Conservation (phyloP, 2,113 vertebrate species). For the Corapipo altera region DNA sequence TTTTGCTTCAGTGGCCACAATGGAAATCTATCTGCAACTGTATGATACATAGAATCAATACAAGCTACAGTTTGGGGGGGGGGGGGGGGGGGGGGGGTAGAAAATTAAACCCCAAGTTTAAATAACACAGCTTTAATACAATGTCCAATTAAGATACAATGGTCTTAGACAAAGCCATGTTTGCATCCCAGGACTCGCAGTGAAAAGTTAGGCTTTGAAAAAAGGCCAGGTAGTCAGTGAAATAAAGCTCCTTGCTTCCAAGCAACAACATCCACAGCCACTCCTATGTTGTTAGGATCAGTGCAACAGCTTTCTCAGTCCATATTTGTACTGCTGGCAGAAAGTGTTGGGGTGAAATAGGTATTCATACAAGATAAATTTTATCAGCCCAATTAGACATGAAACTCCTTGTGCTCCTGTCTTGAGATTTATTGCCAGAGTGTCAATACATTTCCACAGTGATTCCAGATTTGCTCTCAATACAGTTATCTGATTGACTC, state of each 20-base stretch:
- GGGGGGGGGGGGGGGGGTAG: too few relatives aligned
- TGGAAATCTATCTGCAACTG: background rate
- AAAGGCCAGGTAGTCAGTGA: background rate
- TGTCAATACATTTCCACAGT: background rate
- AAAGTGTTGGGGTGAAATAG: background rate
- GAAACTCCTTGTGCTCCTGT: background rate
- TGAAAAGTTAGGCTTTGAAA: background rate
- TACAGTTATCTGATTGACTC: background rate
- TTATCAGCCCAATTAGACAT: background rate
- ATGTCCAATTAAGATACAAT: background rate
- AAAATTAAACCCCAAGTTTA: background rate
- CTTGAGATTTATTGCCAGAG: background rate
- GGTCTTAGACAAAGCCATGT: background rate
- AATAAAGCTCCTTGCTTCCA: background rate
- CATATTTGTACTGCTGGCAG: background rate
- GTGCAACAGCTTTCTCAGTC: background rate
- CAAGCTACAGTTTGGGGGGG: background rate
- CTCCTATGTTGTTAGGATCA: background rate
- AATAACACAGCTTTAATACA: background rate
- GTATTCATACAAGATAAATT: background rate
- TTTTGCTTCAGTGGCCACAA: background rate
- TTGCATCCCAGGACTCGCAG: background rate
- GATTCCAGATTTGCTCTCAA: background rate
- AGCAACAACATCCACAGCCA: background rate
- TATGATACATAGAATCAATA: background rate